Base-by-base conservation (phyloP, 2,888 invertebrate genomes). In the Mesopsocus fuscifrons region DNA sequence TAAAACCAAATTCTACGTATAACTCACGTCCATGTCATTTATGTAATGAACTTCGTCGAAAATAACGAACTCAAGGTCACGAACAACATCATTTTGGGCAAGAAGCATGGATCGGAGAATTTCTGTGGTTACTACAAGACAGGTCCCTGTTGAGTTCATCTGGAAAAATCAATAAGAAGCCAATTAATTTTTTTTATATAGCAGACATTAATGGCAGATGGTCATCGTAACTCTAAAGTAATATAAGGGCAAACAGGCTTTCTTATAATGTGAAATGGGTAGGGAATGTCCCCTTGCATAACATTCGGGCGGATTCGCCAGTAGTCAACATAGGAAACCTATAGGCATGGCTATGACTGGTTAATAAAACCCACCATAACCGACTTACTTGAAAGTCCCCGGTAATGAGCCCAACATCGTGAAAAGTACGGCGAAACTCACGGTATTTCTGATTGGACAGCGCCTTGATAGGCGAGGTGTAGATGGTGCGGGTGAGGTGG, bases 21-120 rank as follows among this genome's bases (percentile, higher is more conserved):
- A 42, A 26, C 31, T 56, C 53, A 82, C 85, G 65, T 92, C 89
- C 33, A 78, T 73, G 63, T 99, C 91, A 60, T 97, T 98, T 49
- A 99, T 89, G 57, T 99, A 98, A 60, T 99, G 98, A 5, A 97
- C 94, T 65, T 99, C 98, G 61, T 98, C 98, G 58, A 98, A 98
- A 54, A 98, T 89, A 2, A 98, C 98, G 67, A 91, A 98, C 59
- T 99, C 97, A 43, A 99, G 66, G 60, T 99, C 97, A 34, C 94
- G 72, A 0, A 94, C 82, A 43, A 92, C 80, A 55, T 97, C 95
- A 20, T 47, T 50, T 57, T 71, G 75, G 50, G 9, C 52, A 45
- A n/a, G 38, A 11, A 98, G 64, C 94, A 99, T 97, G 0, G 92
- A 91, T 48, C 91, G 72, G 20, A 98, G 64, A 54, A 99, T 98